These are phyloP conservation scores for Chelon auratus DNA, from an alignment of 2,797 vertebrate species.

Conservation along the genomic window DNA sequence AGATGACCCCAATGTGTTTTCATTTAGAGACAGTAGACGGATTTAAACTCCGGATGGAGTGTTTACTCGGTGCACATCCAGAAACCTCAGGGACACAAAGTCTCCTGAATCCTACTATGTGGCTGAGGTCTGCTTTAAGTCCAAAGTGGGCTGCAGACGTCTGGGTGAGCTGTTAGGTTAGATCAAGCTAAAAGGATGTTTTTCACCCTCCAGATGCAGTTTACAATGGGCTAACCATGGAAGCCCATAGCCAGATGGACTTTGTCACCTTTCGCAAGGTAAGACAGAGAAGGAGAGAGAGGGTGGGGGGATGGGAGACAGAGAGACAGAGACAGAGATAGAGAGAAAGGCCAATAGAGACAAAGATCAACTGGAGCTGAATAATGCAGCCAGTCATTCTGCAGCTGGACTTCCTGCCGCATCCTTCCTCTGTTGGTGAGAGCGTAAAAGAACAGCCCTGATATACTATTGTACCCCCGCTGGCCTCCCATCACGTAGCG, in stretches of 20 bases:
- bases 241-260: conserved; percentile 52
- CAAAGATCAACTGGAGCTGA: conserved; percentile 30
- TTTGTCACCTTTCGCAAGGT: conserved; percentile 69
- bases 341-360: not conserved
- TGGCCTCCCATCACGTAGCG: conserved; percentile 14
- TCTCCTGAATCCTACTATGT: not conserved
- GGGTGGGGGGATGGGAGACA: not conserved
- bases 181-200: conserved; percentile 50
- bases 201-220: conserved; percentile 69
- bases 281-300: conserved; percentile 49
- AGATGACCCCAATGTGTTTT: not conserved
- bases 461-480: conserved; percentile 3
- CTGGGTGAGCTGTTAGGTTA: conserved; percentile 10
- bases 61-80: conserved; percentile 2
- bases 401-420: conserved; percentile 38
- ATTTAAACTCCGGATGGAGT: not conserved
- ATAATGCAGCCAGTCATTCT: conserved; percentile 57
- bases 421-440: conserved; percentile 22
- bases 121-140: conserved; percentile 1
- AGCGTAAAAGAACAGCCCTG: conserved; percentile 3
- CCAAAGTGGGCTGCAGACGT: not conserved
- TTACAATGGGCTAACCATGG: conserved; percentile 57
- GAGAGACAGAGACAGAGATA: not conserved
- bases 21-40: not conserved
- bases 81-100: conserved; percentile 10